These are phyloP conservation scores for Anser brachyrhynchus DNA, from an alignment of 2,113 vertebrate species.

Conservation along the genomic window DNA sequence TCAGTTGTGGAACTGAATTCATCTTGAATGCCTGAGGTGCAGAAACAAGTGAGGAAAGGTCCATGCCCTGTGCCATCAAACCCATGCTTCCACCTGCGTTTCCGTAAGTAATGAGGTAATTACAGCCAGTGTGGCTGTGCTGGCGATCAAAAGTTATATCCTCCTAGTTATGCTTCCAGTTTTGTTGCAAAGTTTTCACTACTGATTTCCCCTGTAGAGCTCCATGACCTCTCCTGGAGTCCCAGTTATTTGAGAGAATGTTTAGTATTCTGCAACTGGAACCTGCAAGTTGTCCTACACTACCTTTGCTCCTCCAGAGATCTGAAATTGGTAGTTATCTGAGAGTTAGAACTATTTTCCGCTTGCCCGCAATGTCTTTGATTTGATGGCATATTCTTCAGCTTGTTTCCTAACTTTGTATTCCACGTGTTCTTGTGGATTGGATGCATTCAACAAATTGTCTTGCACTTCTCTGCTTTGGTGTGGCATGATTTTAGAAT, in stretches of 20 bases:
- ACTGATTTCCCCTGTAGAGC: not conserved
- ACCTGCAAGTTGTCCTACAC: not conserved
- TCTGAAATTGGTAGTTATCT: not conserved
- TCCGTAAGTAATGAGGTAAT: accelerated
- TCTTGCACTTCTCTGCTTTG: not conserved
- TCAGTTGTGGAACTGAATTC: not conserved
- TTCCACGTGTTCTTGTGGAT: not conserved
- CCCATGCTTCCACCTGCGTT: accelerated
- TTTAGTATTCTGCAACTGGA: not conserved
- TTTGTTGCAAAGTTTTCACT: not conserved
- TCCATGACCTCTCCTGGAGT: not conserved
- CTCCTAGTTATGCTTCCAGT: not conserved
- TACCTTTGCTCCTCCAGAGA: accelerated
- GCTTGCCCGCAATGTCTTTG: not conserved
- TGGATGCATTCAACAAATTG: not conserved
- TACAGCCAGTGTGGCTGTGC: not conserved
- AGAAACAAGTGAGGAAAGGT: not conserved
- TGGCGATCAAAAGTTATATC: not conserved
- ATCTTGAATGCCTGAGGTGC: not conserved
- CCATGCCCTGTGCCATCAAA: accelerated
- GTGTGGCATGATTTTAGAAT: not conserved
- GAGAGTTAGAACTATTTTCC: not conserved
- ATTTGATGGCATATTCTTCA: not conserved
- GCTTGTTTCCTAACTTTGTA: not conserved
- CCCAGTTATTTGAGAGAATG: not conserved